A percentile compares a stretch with the other conserved stretches of the same genome.
These are phyloP conservation scores for Capreolus pygargus DNA, from an alignment of 2,113 vertebrate species.

Conservation along the genomic window DNA sequence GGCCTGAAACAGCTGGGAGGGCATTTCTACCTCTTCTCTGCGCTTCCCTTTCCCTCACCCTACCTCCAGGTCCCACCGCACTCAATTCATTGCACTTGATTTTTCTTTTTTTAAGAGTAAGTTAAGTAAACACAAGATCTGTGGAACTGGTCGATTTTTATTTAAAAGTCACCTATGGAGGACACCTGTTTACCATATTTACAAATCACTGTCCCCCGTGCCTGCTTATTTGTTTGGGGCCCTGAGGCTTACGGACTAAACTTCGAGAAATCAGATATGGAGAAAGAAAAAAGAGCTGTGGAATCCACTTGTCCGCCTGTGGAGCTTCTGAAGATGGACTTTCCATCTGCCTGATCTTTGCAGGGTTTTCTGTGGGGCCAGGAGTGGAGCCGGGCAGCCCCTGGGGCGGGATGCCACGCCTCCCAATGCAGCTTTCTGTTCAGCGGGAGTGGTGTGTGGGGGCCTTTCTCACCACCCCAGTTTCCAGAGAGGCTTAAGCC, in stretches of 20 bases:
- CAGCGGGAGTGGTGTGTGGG: neutral
- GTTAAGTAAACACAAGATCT: neutral
- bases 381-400: neutral
- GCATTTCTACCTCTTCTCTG: neutral
- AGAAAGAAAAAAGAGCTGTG: neutral
- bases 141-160: neutral
- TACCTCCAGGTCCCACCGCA: neutral
- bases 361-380: neutral
- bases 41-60: neutral
- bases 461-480: neutral
- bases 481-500: neutral
- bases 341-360: neutral
- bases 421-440: neutral
- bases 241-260: neutral
- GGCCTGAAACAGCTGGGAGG: neutral
- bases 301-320: neutral
- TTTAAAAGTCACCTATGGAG: neutral
- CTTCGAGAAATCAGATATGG: neutral
- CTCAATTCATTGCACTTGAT: neutral
- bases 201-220: neutral
- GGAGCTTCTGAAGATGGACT: neutral
- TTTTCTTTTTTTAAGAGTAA: neutral
- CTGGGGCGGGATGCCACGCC: fast-evolving
- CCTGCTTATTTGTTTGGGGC: neutral
- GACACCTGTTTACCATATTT: neutral